phyloP scores from a whole-genome alignment of 2,888 invertebrate species.

The Buathra laborator region DNA sequence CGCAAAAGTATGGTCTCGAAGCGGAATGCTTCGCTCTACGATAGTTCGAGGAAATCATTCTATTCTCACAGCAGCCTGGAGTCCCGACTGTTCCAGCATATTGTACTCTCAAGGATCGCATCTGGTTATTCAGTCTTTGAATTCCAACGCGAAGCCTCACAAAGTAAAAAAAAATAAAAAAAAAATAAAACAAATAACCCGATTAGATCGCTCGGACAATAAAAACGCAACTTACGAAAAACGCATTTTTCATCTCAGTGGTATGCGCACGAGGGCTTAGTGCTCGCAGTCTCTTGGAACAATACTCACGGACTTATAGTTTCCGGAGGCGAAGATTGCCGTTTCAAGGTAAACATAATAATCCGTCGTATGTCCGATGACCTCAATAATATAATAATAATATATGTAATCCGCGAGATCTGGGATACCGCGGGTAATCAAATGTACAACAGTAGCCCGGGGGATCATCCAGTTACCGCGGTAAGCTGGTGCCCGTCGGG shows the following conservation, averaged over 20 bases:
- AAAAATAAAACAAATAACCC: too few relatives aligned
- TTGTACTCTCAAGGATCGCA: constrained; percentile 90
- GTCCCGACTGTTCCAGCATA: constrained; percentile 90
- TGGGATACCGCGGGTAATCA: constrained; percentile 97
- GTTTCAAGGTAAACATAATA: constrained; percentile 88
- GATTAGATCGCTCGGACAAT: constrained; percentile 9
- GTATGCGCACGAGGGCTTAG: constrained; percentile 98
- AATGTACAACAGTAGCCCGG: constrained; percentile 93
- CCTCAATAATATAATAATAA: not conserved
- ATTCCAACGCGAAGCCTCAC: constrained; percentile 90
- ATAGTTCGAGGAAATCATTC: constrained; percentile 93
- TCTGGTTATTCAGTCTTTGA: constrained; percentile 90
- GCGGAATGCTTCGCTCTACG: constrained; percentile 96
- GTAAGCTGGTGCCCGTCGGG: constrained; percentile 97
- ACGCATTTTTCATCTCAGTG: constrained; percentile 88
- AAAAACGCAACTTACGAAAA: not conserved
- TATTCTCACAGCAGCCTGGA: constrained; percentile 95
- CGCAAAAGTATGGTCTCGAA: constrained; percentile 98
- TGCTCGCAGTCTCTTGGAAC: constrained; percentile 98
- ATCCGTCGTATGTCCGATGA: not conserved
- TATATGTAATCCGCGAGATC: constrained; percentile 85
- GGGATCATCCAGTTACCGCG: constrained; percentile 96
- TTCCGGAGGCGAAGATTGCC: constrained; percentile 98
- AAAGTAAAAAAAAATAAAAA: constrained; percentile 86
- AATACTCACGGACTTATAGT: constrained; percentile 95